Base-by-base conservation (phyloP, 2,888 invertebrate genomes). In the Archips crataeganus region DNA sequence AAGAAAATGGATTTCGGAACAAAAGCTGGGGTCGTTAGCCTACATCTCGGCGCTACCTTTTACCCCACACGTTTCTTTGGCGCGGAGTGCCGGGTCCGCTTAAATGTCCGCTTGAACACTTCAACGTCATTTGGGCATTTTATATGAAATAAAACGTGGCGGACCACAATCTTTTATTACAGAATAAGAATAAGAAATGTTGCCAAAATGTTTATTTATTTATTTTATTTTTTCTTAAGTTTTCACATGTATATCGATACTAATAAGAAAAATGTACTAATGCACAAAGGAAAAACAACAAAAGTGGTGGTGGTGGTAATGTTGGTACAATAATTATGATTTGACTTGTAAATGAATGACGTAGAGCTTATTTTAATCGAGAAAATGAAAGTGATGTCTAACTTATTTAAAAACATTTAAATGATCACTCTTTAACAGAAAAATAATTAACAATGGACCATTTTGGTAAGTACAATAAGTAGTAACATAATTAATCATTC, bases 61-160 rank as follows among this genome's bases (percentile, higher is more conserved):
- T 57, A 34, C n/a, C 8, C 36, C 60, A 39, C 60, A 60, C 60
- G 39, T 39, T 60, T 60, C 39, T 60, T 60, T 60, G n/a, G n/a
- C n/a, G 59, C 59, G 36, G 34, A 60, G 39, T 60, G 36, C n/a
- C 34, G 34, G n/a, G 23, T 13, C 32, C 32, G 34, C 34, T 59
- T 39, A 39, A 60, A 34, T 60, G n/a, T 60, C 60, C 57, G 57
- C 57, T 57, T 57, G 57, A 57, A 57, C 57, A 57, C 32, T 57
- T 57, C 57, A 57, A 4, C 57, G 57, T 57, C 57, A 57, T 57
- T 57, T 32, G 57, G 57, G 32, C 32, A 32, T 57, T 57, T 57
- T 57, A 57, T 57, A 57, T 57, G 57, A 57, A 32, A 11, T 54
- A 32, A 32, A 57, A 57, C 32, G 57, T 10, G 8, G 10, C 57